Evolutionary conservation across 37 sponge, comb jelly and placozoan species (phyloP).

Genomic region (Agelas oroides): DNA sequence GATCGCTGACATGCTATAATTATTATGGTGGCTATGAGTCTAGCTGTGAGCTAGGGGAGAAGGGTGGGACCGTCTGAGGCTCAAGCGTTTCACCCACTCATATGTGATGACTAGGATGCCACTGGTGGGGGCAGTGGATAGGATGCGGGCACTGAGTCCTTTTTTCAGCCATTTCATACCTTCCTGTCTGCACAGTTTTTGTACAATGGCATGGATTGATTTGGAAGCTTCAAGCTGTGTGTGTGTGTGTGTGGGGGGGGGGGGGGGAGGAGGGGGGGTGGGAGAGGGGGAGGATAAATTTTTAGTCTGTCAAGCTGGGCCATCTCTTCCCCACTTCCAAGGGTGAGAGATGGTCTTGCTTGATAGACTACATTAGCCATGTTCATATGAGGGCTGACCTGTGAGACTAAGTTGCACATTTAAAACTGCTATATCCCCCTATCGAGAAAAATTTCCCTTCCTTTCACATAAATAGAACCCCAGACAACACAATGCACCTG

Average conservation of each 20-base stretch:
- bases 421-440: too few relatives aligned
- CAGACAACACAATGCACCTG: slow-evolving; percentile 66
- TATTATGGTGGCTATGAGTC: too few relatives aligned
- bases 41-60: too few relatives aligned
- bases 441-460: too few relatives aligned
- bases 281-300: not conserved
- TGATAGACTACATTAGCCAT: too few relatives aligned
- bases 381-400: too few relatives aligned
- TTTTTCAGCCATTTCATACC: slow-evolving; percentile 66
- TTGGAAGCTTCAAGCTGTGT: slow-evolving; percentile 68
- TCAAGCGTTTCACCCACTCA: slow-evolving; percentile 91
- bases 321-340: too few relatives aligned
- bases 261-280: slow-evolving; percentile 1
- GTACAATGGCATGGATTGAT: slow-evolving; percentile 42
- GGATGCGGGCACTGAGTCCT: slow-evolving; percentile 89
- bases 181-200: slow-evolving; percentile 86
- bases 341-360: too few relatives aligned
- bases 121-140: slow-evolving; percentile 74
- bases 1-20: too few relatives aligned
- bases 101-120: slow-evolving; percentile 83
- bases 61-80: slow-evolving; percentile 1
- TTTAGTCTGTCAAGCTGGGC: too few relatives aligned
- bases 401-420: too few relatives aligned
- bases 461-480: too few relatives aligned
- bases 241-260: not conserved